A percentile compares a stretch with the other conserved stretches of the same genome.
phyloP scores from a whole-genome alignment of 2,888 invertebrate genomes.

The Drosophila mimica region DNA sequence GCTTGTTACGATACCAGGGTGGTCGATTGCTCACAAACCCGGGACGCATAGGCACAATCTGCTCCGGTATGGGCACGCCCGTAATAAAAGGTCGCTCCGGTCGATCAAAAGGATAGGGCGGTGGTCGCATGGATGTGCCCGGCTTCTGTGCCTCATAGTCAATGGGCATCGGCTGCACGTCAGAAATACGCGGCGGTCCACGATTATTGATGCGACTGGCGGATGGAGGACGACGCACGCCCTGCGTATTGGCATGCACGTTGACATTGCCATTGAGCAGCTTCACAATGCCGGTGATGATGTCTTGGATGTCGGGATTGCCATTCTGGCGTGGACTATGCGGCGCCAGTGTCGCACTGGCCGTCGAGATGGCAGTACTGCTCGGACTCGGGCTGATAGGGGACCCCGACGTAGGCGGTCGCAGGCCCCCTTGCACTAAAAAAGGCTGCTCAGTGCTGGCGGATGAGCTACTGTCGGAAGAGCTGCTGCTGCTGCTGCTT shows the following conservation, averaged over 20 bases:
- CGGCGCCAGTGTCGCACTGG: constrained; percentile 78
- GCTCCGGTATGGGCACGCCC: constrained; percentile 91
- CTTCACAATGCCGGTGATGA: constrained; percentile 95
- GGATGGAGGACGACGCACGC: constrained; percentile 89
- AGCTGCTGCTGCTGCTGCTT: constrained; percentile 25
- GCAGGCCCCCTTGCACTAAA: constrained; percentile 85
- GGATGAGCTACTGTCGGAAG: constrained; percentile 21
- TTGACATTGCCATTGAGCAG: constrained; percentile 95
- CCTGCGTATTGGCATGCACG: constrained; percentile 91
- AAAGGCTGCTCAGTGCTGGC: constrained; percentile 79
- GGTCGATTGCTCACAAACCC: constrained; percentile 87
- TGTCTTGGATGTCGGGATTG: constrained; percentile 94
- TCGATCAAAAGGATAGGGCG: constrained; percentile 90
- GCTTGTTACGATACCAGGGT: constrained; percentile 89
- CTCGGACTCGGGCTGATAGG: constrained; percentile 82
- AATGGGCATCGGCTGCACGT: constrained; percentile 89
- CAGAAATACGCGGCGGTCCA: constrained; percentile 94
- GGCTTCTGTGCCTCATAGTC: constrained; percentile 84
- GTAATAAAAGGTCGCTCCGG: constrained; percentile 88
- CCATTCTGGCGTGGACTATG: constrained; percentile 86
- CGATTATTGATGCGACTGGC: constrained; percentile 94
- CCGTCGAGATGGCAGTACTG: constrained; percentile 81
- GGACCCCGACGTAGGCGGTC: constrained; percentile 85
- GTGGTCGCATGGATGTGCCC: constrained; percentile 82
- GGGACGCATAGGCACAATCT: constrained; percentile 89